Evolutionary conservation across 2,888 invertebrate species (phyloP).

Genomic region (Melinaea menophilus): DNA sequence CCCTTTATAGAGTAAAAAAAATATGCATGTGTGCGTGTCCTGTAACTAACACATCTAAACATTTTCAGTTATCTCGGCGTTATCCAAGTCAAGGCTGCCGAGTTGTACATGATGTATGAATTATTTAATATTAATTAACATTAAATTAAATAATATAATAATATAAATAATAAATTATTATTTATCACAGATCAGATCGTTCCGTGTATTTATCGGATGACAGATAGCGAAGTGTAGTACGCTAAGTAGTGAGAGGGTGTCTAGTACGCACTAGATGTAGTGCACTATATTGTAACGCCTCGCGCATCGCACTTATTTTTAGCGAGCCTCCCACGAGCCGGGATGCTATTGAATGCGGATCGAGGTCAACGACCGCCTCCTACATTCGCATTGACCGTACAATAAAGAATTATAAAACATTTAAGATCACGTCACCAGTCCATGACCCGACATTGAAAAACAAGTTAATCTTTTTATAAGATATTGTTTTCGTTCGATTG

Average conservation of each 20-base stretch:
- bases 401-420: conserved; percentile 22
- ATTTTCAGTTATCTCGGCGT: neutral
- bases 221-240: too few species aligned
- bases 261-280: neutral
- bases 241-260: too few species aligned
- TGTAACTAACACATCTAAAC: neutral
- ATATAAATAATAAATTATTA: too few species aligned
- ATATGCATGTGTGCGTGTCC: neutral
- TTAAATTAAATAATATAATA: neutral
- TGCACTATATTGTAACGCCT: conserved; percentile 35
- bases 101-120: neutral
- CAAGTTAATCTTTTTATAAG: too few species aligned
- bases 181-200: neutral
- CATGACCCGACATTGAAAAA: conserved; percentile 10
- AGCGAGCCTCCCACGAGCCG: conserved; percentile 41
- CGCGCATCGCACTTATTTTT: conserved; percentile 48
- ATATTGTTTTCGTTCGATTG: too few species aligned
- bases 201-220: too few species aligned
- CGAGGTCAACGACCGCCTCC: conserved; percentile 42
- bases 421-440: conserved; percentile 15
- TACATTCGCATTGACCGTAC: conserved; percentile 30
- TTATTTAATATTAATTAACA: neutral
- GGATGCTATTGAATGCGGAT: conserved; percentile 34
- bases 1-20: too few species aligned
- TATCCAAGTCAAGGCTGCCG: conserved; percentile 1